phyloP scores from a whole-genome alignment of 2,888 invertebrate species.

The Papilio gigon region DNA sequence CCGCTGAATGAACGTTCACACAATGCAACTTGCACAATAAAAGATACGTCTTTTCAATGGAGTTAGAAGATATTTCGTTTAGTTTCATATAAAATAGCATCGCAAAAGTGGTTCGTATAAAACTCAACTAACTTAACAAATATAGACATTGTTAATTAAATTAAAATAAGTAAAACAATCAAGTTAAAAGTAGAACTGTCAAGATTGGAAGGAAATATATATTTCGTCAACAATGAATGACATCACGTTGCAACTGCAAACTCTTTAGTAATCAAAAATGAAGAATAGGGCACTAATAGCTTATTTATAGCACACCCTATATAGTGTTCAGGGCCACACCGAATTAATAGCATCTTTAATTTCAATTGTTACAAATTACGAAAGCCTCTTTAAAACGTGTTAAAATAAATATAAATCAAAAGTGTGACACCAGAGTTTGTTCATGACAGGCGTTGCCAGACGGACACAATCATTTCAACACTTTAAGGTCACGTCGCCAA shows the following conservation, averaged over 20 bases:
- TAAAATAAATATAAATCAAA: not conserved
- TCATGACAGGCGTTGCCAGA: conserved; percentile 27
- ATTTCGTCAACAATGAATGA: not conserved
- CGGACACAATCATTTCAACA: conserved; percentile 43
- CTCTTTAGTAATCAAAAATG: not conserved
- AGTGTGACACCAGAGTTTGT: not conserved
- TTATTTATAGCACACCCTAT: conserved; percentile 1
- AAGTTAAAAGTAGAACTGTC: too few relatives aligned
- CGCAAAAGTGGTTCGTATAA: too few relatives aligned
- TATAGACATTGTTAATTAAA: too few relatives aligned
- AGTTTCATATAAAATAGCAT: not conserved
- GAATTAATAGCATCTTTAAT: not conserved
- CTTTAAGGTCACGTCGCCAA: conserved; percentile 46
- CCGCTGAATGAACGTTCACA: conserved; percentile 1
- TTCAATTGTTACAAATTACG: not conserved
- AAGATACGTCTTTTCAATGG: not conserved
- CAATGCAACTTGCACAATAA: not conserved
- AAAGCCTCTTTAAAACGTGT: not conserved
- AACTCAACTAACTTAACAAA: too few relatives aligned
- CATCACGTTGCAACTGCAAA: not conserved
- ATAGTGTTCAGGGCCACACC: not conserved
- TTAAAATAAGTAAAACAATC: too few relatives aligned
- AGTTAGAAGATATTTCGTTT: not conserved
- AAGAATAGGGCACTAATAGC: not conserved
- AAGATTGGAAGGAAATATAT: too few relatives aligned